Conservation (phyloP, 2,888 invertebrate species). For the Dusona sp. region DNA sequence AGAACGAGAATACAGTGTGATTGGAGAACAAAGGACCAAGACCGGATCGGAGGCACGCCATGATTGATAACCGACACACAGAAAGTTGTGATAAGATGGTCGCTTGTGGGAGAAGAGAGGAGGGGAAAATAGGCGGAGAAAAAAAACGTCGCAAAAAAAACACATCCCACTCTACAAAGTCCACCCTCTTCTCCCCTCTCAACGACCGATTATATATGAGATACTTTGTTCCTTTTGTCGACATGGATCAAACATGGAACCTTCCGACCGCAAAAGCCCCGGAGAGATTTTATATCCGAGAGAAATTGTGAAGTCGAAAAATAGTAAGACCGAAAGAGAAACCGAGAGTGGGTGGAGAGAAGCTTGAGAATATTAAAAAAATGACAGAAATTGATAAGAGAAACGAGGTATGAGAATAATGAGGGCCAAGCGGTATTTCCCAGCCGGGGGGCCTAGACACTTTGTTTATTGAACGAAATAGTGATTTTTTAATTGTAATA, state of each 20-base stretch:
- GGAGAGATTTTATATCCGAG: background rate
- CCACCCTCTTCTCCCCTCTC: background rate
- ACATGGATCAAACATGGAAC: slow-evolving; percentile 76
- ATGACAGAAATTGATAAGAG: slow-evolving; percentile 21
- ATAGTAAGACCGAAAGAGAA: slow-evolving; percentile 18
- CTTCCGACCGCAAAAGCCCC: slow-evolving; percentile 66
- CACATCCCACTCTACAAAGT: slow-evolving; percentile 16
- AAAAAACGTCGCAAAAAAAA: background rate
- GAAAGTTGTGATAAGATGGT: slow-evolving; percentile 83
- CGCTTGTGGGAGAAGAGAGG: slow-evolving; percentile 61
- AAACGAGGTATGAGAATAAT: slow-evolving; percentile 47
- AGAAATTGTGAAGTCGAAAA: slow-evolving; percentile 32
- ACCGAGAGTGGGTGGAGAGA: slow-evolving; percentile 26
- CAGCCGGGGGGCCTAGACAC: slow-evolving; percentile 74
- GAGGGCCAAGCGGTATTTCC: slow-evolving; percentile 72
- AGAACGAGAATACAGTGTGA: slow-evolving; percentile 2
- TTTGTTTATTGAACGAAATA: slow-evolving; percentile 81
- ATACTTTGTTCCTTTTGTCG: slow-evolving; percentile 82
- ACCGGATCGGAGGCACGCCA: slow-evolving; percentile 67
- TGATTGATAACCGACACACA: slow-evolving; percentile 73
- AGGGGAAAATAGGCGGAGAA: slow-evolving; percentile 6
- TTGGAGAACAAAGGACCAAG: slow-evolving; percentile 29
- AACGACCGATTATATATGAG: slow-evolving; percentile 75
- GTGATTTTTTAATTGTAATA: slow-evolving; percentile 82
- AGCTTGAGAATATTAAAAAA: slow-evolving; percentile 3